Base-by-base conservation (phyloP, 2,113 vertebrate species). In the Triplophysa siluroides region DNA sequence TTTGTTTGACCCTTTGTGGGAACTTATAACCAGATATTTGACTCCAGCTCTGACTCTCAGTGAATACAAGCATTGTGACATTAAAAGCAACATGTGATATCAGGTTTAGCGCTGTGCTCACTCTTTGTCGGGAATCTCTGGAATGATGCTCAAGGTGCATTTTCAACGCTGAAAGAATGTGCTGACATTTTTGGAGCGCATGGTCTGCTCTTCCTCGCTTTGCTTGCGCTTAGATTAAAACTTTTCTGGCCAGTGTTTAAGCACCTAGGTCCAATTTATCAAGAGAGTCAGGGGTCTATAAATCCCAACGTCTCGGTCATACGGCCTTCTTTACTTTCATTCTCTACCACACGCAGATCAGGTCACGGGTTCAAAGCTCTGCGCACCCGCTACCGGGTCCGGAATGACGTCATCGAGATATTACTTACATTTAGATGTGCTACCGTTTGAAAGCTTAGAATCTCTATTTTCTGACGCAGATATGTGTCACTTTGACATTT, bases 81-180 rank as follows among this genome's bases (percentile, higher is more conserved):
- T 77, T 70, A n/a, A 56, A 47, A 66, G 64, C 29, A 45, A 50
- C 78, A 56, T 73, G 67, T 77, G 68, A 83, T 72, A 78, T 83
- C 71, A 78, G 60, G 43, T 78, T 83, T 50, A 61, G 82, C 2
- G 9, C 12, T 23, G 52, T 43, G 60, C 50, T 77, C 58, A 60
- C 38, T 41, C 29, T 43, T 63, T 45, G 26, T 64, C 33, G 60
- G 24, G 78, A 78, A 74, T 83, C 70, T 72, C 62, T 73, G 73
- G 82, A 78, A 72, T 77, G 38, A 60, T 6, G 11, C 52, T n/a
- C n/a, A n/a, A n/a, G n/a, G n/a, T 23, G 45, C 65, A 38, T 69
- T 54, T 80, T 38, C 64, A 62, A 62, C 45, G 29, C 11, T 43
- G 16, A 65, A 58, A 52, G 41, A 76, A 18, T 47, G 26, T 24